Conservation (phyloP, 2,888 invertebrate species). For the Strigamia crassipes region DNA sequence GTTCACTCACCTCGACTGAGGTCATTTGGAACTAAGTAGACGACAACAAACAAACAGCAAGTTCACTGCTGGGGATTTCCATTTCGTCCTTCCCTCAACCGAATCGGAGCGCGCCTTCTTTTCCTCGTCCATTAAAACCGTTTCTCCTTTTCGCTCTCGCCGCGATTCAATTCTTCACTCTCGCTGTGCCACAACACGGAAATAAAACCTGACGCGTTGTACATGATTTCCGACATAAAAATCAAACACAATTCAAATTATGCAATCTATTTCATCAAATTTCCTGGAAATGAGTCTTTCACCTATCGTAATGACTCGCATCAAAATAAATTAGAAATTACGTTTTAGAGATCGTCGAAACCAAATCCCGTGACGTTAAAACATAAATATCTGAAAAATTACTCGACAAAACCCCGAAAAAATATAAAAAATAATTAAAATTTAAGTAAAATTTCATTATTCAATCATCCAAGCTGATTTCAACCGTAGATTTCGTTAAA, state of each 20-base stretch:
- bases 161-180: neutral
- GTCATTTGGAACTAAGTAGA: conserved; percentile 33
- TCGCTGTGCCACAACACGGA: neutral
- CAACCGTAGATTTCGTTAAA: too few species aligned
- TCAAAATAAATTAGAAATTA: too few species aligned
- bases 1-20: conserved; percentile 4
- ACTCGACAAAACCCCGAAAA: too few species aligned
- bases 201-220: neutral
- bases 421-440: too few species aligned
- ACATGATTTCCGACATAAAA: neutral
- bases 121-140: neutral
- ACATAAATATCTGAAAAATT: too few species aligned
- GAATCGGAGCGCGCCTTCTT: neutral
- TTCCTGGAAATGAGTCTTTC: conserved; percentile 24
- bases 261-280: neutral
- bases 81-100: neutral
- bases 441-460: too few species aligned
- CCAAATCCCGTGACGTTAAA: too few species aligned
- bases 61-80: neutral
- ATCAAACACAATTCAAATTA: neutral
- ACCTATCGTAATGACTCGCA: neutral
- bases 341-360: too few species aligned
- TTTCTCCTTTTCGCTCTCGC: neutral
- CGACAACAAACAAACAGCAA: neutral
- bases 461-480: too few species aligned